phyloP scores from a whole-genome alignment of 2,888 invertebrate species.

The Noctua fimbriata region DNA sequence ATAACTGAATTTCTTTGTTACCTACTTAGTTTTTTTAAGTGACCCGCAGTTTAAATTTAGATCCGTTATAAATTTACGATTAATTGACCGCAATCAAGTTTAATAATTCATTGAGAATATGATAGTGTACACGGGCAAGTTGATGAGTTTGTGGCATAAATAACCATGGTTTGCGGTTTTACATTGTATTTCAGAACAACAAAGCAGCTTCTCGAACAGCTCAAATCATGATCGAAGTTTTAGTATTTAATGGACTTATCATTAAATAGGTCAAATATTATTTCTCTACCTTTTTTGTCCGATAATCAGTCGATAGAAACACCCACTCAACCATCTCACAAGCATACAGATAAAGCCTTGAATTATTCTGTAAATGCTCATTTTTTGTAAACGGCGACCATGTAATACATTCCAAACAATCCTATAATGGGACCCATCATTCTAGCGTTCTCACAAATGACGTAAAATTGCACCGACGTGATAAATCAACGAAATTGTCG shows the following conservation, averaged over 20 bases:
- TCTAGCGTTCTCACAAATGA: slow-evolving; percentile 64
- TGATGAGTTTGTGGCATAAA: background rate
- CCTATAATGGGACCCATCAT: slow-evolving; percentile 61
- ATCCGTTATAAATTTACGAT: slow-evolving; percentile 28
- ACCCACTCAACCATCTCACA: slow-evolving; percentile 40
- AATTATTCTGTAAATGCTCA: slow-evolving; percentile 50
- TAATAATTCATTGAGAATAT: background rate
- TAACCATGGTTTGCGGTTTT: slow-evolving; percentile 6
- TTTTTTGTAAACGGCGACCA: slow-evolving; percentile 66
- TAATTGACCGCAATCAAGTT: slow-evolving; percentile 5
- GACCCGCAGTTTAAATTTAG: background rate
- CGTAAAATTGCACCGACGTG: slow-evolving; percentile 60
- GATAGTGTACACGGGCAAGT: background rate
- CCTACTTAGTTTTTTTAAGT: slow-evolving; percentile 9
- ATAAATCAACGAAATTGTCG: slow-evolving; percentile 66
- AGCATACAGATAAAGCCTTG: slow-evolving; percentile 38
- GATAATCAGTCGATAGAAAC: slow-evolving; percentile 24
- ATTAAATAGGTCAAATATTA: background rate
- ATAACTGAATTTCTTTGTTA: slow-evolving; percentile 20
- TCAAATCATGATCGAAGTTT: background rate
- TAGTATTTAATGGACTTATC: background rate
- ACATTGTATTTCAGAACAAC: background rate
- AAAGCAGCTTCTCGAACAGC: background rate
- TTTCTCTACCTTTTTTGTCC: slow-evolving; percentile 33
- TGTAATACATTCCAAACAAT: slow-evolving; percentile 73